Evolutionary conservation across 2,113 vertebrate species (phyloP), one percentile per base, ranked within the genome.

Genomic region (Oncorhynchus masou): DNA sequence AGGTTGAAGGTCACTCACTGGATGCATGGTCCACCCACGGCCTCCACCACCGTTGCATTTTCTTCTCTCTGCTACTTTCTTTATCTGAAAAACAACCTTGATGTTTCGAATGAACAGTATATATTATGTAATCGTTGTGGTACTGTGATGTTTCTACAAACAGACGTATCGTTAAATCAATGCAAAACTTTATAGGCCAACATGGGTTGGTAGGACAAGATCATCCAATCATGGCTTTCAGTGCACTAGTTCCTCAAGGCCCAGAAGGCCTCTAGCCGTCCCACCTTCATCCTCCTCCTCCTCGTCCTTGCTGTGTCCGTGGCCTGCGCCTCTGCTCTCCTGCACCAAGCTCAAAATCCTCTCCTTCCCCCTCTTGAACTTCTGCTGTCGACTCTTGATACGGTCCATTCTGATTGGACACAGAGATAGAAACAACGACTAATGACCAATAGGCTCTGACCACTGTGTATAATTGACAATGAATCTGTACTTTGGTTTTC

Each of bases 11-110:
- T 90, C 94, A 97, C 97, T 94, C 92, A 99, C 97, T 98, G 91
- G 97, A 98, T 91, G 97, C 95, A 88, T 99, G 97, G 94, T 99
- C 96, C 80, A 97, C 96, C 97, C 97, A 99, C 90, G 97, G 97
- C 86, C 94, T 96, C 97, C 97, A 99, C 97, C 97, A 98, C 39
- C 39, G 2, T 88, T 95, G 93, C 91, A 95, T 96, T 92, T 93
- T 94, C 92, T 92, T 94, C 91, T 92, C 93, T 88, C 96, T 96
- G 91, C 88, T 90, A 91, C 93, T 96, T 86, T 96, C 94, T 90
- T 94, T 95, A 84, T 93, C 94, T 92, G 34, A 34, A 34, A 34
- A 34, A 34, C 31, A 34, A 34, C 31, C 31, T 34, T 34, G 31
- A 39, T 39, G 34, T 7, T 8, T 39, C 2, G 34, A 39, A 39